Conservation (phyloP, 2,888 invertebrate species). For the Rhingia campestris region DNA sequence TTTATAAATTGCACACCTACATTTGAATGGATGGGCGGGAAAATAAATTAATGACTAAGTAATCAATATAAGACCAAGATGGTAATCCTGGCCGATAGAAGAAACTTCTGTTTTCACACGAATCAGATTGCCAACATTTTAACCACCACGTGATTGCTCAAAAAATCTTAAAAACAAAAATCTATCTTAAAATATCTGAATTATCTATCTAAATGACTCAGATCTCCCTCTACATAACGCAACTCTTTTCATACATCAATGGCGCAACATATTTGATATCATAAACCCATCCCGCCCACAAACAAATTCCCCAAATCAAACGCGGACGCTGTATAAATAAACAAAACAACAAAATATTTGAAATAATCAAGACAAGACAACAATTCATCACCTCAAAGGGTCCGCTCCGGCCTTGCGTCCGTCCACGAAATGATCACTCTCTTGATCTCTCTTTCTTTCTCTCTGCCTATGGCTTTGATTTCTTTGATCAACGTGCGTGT, state of each 20-base stretch:
- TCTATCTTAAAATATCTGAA: too few relatives aligned
- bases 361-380: conserved; percentile 59
- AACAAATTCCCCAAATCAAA: conserved; percentile 47
- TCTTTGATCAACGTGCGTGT: conserved; percentile 30
- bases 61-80: too few relatives aligned
- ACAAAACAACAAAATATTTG: conserved; percentile 53
- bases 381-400: conserved; percentile 59
- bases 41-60: too few relatives aligned
- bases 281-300: conserved; percentile 32
- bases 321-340: conserved; percentile 50
- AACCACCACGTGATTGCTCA: too few relatives aligned
- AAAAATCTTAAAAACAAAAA: too few relatives aligned
- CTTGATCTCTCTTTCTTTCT: conserved; percentile 11
- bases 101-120: too few relatives aligned
- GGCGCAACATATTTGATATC: conserved; percentile 55
- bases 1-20: too few relatives aligned
- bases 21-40: too few relatives aligned
- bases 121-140: too few relatives aligned
- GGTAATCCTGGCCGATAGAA: too few relatives aligned
- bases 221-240: neutral
- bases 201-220: too few relatives aligned
- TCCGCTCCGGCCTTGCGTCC: conserved; percentile 2
- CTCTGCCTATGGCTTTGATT: conserved; percentile 12
- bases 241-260: conserved; percentile 19
- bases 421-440: conserved; percentile 2